phyloP scores from a whole-genome alignment of 2,888 invertebrate species.

The Acronicta psi region DNA sequence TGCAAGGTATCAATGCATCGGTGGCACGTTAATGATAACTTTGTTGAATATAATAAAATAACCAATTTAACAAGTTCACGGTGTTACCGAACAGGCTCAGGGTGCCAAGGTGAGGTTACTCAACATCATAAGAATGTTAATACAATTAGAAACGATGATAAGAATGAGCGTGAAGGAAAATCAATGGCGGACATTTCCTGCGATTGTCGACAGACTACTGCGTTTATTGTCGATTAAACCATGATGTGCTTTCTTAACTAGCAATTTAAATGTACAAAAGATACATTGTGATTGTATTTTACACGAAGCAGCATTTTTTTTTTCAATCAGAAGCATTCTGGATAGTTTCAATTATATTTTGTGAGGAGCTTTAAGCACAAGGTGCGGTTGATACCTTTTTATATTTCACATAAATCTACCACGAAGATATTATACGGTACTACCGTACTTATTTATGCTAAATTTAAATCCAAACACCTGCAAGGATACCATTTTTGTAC shows the following conservation, averaged over 20 bases:
- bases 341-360: too few relatives aligned
- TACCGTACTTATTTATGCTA: background rate
- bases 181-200: constrained; percentile 57
- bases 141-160: constrained; percentile 57
- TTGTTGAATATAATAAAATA: constrained; percentile 4
- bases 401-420: background rate
- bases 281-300: too few relatives aligned
- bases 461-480: background rate
- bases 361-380: background rate
- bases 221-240: constrained; percentile 51
- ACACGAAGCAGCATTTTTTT: background rate
- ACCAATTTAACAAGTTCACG: constrained; percentile 20
- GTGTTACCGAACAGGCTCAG: constrained; percentile 27
- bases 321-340: too few relatives aligned
- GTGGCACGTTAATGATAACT: background rate
- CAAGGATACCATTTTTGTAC: background rate
- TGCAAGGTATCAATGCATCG: background rate
- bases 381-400: background rate
- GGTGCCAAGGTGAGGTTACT: constrained; percentile 52
- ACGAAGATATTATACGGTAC: background rate
- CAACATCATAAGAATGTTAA: constrained; percentile 55
- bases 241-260: constrained; percentile 20
- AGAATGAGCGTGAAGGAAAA: constrained; percentile 54
- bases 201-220: constrained; percentile 46
- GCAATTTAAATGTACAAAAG: background rate